Conservation (phyloP, 2,113 vertebrate genomes). For the Aix galericulata region DNA sequence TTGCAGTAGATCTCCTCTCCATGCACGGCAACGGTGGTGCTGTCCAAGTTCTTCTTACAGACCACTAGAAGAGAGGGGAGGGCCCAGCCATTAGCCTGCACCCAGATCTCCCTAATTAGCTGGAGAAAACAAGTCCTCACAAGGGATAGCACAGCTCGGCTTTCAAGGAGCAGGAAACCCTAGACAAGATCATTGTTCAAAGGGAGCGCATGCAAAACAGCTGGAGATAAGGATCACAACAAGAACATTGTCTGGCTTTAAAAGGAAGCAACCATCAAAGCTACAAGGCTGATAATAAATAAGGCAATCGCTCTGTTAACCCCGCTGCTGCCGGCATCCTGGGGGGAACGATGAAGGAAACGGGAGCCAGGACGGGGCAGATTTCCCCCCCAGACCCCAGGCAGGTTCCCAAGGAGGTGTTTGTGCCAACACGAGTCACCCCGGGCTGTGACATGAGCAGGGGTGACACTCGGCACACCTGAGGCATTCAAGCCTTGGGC, state of each 20-base stretch:
- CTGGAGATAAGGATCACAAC: constrained; percentile 39
- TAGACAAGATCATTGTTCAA: neutral
- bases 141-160: neutral
- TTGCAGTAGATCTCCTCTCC: constrained; percentile 95
- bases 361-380: neutral
- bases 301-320: neutral
- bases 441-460: rapidly evolving
- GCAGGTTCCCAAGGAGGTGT: neutral
- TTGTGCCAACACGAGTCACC: rapidly evolving
- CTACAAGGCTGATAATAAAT: neutral
- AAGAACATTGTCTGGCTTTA: constrained; percentile 35
- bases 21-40: constrained; percentile 90
- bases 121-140: constrained; percentile 28
- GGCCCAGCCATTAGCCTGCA: neutral
- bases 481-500: neutral
- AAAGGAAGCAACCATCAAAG: constrained; percentile 30
- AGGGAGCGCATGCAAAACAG: neutral
- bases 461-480: neutral
- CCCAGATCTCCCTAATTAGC: neutral
- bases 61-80: constrained; percentile 79
- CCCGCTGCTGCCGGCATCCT: neutral
- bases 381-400: neutral
- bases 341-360: neutral
- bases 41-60: constrained; percentile 93
- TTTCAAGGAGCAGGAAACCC: constrained; percentile 32